These are phyloP conservation scores for Phymastichus coffea DNA, from an alignment of 1,140 invertebrate species.

Conservation along the genomic window DNA sequence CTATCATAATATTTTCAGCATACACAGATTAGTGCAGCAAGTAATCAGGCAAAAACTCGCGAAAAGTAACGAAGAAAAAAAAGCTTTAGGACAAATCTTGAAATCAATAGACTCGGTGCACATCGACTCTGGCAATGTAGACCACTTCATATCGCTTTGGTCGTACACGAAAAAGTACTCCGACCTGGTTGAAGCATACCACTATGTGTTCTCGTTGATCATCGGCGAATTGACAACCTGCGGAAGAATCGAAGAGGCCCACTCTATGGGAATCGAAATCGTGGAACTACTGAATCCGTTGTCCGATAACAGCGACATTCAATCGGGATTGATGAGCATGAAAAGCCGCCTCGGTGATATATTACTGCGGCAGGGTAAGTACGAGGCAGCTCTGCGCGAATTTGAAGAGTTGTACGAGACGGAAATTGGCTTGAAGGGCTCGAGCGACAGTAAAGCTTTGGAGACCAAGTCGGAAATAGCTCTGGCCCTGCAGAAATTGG, in stretches of 20 bases:
- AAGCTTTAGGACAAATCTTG: neutral
- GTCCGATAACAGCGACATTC: neutral
- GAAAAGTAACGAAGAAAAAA: neutral
- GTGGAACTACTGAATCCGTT: neutral
- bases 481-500: neutral
- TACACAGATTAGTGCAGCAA: constrained; percentile 7
- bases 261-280: neutral
- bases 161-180: neutral
- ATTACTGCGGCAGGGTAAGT: neutral
- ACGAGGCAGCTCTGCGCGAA: neutral
- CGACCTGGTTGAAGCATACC: neutral
- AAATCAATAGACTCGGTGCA: neutral
- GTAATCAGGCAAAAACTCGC: neutral
- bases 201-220: neutral
- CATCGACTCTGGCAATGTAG: neutral
- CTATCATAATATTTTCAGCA: neutral
- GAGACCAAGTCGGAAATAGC: neutral
- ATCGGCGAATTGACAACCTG: neutral
- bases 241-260: neutral
- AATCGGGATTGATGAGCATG: neutral
- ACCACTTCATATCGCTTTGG: neutral
- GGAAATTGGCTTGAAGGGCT: too few relatives aligned
- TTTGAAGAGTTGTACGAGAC: neutral
- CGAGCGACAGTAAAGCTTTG: neutral
- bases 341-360: neutral